Base-by-base conservation (phyloP, 2,888 invertebrate genomes). In the Patella ulyssiponensis region DNA sequence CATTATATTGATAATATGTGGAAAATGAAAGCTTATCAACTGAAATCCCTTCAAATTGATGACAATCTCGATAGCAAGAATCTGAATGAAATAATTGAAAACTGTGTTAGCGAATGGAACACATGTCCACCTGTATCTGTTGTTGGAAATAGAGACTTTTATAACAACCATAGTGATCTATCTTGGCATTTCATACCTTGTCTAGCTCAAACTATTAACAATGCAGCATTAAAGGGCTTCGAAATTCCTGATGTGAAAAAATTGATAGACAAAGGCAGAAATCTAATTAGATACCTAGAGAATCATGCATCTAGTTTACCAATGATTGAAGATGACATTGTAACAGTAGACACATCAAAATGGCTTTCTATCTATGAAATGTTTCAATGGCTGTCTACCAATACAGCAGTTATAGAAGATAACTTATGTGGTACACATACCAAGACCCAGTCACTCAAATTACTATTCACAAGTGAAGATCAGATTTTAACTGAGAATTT, bases 351-450 rank as follows among this genome's bases (percentile, higher is more conserved):
- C 20, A 64, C 20, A 64, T 64, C 64, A 64, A 64, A n/a, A 64
- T 64, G 64, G 64, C 64, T 64, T 20, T 64, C 64, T 5, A 23
- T 64, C 20, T 64, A 64, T 64, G 64, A 64, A 64, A 64, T 64
- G 64, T 64, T 64, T 64, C 64, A 64, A 64, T 64, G 64, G 64
- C 23, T 64, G 23, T 64, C 64, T 2, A 23, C 12, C 64, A 64
- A 64, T 64, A 64, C 64, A 64, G 20, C 64, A 64, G 23, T 64
- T 14, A 64, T 64, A 23, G 64, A 64, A 64, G 64, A 64, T 23
- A 64, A 23, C 14, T 14, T 64, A 1, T 64, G 64, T 20, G 64
- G 2, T 1, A 12, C 64, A 64, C 20, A 20, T 64, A 64, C 64
- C 23, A 64, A 64, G 23, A 23, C 20, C 11, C 64, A 64, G 23